A percentile compares a stretch with the other conserved stretches of the same genome.
Conservation (phyloP, 2,888 invertebrate species). For the Merodon equestris region DNA sequence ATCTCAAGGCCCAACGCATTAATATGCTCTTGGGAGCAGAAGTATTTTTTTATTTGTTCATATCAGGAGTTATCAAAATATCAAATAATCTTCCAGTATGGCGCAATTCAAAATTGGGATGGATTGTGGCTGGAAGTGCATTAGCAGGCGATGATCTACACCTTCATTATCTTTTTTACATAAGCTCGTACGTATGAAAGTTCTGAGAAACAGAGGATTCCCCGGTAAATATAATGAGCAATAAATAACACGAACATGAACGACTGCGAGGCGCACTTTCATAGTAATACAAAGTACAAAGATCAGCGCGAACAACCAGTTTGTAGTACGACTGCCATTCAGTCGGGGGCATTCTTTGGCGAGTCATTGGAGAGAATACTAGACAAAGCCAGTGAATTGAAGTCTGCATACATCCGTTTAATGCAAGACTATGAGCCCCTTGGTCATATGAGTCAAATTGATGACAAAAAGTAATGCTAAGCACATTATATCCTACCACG, state of each 20-base stretch:
- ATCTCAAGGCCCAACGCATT: slow-evolving; percentile 34
- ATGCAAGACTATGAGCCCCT: neutral
- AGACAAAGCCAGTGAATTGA: too few relatives aligned
- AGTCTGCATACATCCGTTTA: neutral
- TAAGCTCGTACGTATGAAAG: slow-evolving; percentile 3
- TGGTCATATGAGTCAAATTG: neutral
- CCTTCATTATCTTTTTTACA: neutral
- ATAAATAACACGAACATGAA: slow-evolving; percentile 8
- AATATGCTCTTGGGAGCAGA: slow-evolving; percentile 52
- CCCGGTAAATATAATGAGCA: slow-evolving; percentile 15
- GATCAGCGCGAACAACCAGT: neutral
- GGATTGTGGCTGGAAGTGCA: slow-evolving; percentile 48
- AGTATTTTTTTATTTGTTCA: slow-evolving; percentile 47
- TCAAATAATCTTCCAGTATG: slow-evolving; percentile 36
- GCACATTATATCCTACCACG: slow-evolving; percentile 4
- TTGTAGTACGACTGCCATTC: slow-evolving; percentile 8
- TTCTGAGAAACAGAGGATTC: slow-evolving; percentile 32
- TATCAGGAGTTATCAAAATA: slow-evolving; percentile 16
- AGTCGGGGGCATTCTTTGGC: neutral
- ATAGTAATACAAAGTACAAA: neutral
- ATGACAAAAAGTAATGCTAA: neutral
- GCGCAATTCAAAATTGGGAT: slow-evolving; percentile 59
- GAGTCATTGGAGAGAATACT: neutral
- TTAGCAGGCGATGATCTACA: neutral
- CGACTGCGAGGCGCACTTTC: slow-evolving; percentile 25